Percentiles rank a stretch among this genome's conserved stretches.
Evolutionary conservation across 2,113 vertebrate species (phyloP).

Genomic region (Otis tarda): DNA sequence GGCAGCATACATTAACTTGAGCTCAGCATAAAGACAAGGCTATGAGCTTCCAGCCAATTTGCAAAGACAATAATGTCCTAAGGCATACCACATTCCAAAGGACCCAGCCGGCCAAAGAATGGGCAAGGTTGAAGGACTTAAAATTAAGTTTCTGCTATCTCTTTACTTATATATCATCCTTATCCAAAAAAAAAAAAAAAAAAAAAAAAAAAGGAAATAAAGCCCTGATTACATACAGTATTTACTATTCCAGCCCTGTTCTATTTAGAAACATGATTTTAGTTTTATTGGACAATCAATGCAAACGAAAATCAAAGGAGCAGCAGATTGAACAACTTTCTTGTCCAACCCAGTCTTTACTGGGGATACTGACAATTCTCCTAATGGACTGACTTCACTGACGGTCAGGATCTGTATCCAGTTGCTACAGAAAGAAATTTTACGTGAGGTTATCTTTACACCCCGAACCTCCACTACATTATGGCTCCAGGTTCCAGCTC

Average conservation of each 20-base stretch:
- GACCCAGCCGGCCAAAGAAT: background rate
- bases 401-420: background rate
- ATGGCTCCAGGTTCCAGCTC: background rate
- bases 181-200: background rate
- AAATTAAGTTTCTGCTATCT: background rate
- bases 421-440: background rate
- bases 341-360: background rate
- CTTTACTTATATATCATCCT: background rate
- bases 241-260: background rate
- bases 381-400: background rate
- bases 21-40: background rate
- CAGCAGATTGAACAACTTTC: background rate
- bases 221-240: background rate
- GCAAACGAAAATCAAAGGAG: background rate
- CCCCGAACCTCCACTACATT: background rate
- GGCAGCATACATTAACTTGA: background rate
- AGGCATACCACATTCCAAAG: background rate
- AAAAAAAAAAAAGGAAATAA: background rate
- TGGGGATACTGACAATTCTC: background rate
- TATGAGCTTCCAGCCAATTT: background rate
- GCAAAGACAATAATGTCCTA: background rate
- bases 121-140: background rate
- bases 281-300: background rate
- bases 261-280: background rate
- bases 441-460: background rate